phyloP scores from a whole-genome alignment of 2,888 invertebrate genomes.

The Lasioglossum morio region DNA sequence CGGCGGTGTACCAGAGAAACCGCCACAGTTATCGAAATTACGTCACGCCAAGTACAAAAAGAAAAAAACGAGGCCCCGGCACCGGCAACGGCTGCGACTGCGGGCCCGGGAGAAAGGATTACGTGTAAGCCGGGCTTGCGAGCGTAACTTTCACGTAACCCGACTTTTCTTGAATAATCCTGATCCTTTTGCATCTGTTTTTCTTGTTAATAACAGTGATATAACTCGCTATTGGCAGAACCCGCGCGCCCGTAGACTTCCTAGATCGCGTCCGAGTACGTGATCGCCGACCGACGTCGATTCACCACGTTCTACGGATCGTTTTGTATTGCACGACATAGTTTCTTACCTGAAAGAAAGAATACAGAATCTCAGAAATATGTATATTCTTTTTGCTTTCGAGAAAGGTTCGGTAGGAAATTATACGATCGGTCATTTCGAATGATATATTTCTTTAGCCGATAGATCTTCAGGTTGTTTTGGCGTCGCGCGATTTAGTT shows the following conservation, averaged over 20 bases:
- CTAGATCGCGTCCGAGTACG: constrained; percentile 9
- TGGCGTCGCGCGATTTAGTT: too few species aligned
- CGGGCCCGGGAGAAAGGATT: constrained; percentile 30
- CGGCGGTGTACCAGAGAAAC: constrained; percentile 60
- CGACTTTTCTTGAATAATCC: constrained; percentile 35
- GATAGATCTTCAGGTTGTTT: too few species aligned
- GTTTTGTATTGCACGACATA: neutral
- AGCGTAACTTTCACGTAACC: constrained; percentile 57
- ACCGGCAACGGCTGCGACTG: neutral
- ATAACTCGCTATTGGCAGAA: constrained; percentile 7
- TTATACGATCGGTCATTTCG: neutral
- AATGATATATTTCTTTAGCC: too few species aligned
- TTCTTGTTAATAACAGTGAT: constrained; percentile 4
- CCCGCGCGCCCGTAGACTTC: neutral
- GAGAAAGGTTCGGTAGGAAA: neutral
- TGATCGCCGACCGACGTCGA: neutral
- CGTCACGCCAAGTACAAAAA: constrained; percentile 50
- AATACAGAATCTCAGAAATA: neutral
- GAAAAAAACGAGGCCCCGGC: constrained; percentile 7
- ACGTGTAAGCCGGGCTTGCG: constrained; percentile 41
- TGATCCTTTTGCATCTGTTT: constrained; percentile 5
- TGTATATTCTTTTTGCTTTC: neutral
- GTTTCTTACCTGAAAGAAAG: neutral
- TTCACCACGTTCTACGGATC: neutral
- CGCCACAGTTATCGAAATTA: constrained; percentile 67